These are phyloP conservation scores for Mormyrus lacerda DNA, from an alignment of 2,113 vertebrate genomes.

Conservation along the genomic window DNA sequence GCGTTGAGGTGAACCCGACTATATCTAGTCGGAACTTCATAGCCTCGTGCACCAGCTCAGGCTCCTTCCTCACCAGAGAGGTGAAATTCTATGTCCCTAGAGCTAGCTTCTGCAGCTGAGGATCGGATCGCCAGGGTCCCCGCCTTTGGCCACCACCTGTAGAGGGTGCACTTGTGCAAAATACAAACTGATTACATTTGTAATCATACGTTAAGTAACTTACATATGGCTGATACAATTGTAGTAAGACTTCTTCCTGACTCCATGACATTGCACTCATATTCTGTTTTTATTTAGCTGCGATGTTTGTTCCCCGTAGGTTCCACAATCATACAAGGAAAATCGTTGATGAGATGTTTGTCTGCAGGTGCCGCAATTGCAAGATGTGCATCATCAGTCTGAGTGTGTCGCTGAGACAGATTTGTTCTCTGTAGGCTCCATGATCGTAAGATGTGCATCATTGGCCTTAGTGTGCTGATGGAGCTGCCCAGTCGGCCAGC, in stretches of 20 bases:
- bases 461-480: slow-evolving; percentile 88
- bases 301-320: slow-evolving; percentile 43
- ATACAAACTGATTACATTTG: too few relatives aligned
- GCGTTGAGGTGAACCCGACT: too few relatives aligned
- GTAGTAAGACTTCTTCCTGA: not conserved
- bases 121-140: too few relatives aligned
- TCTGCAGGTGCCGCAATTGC: slow-evolving; percentile 37
- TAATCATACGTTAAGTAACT: too few relatives aligned
- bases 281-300: not conserved
- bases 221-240: too few relatives aligned
- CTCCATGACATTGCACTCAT: not conserved
- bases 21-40: too few relatives aligned
- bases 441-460: slow-evolving; percentile 96
- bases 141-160: too few relatives aligned
- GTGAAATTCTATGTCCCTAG: too few relatives aligned
- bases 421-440: slow-evolving; percentile 66
- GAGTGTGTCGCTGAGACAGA: slow-evolving; percentile 61
- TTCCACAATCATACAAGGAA: slow-evolving; percentile 61
- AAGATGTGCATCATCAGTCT: slow-evolving; percentile 96
- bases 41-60: too few relatives aligned
- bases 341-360: slow-evolving; percentile 59
- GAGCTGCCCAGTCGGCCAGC: slow-evolving; percentile 79
- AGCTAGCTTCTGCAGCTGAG: too few relatives aligned
- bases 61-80: too few relatives aligned
- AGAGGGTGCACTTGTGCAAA: too few relatives aligned